Conservation (phyloP, 2,888 invertebrate genomes). For the Augochlorella aurata region DNA sequence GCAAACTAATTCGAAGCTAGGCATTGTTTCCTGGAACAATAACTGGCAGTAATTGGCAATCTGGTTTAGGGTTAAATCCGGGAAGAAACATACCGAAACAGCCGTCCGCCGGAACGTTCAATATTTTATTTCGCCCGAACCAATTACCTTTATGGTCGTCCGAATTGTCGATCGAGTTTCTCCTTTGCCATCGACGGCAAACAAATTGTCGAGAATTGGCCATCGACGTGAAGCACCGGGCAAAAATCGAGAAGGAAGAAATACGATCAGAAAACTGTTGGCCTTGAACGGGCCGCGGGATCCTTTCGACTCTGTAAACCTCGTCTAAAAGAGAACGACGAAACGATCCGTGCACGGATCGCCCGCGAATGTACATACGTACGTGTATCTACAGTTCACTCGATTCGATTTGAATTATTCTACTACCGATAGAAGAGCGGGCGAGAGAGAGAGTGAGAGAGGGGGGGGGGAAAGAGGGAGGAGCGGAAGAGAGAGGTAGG, state of each 20-base stretch:
- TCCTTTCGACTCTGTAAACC: not conserved
- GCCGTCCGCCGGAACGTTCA: too few relatives aligned
- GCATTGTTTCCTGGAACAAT: too few relatives aligned
- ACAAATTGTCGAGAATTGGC: constrained; percentile 10
- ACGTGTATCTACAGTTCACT: constrained; percentile 16
- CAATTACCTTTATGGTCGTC: not conserved
- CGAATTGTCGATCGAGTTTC: not conserved
- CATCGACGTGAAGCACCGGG: not conserved
- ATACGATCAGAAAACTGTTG: constrained; percentile 12
- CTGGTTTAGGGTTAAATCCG: too few relatives aligned
- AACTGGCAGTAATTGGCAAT: too few relatives aligned
- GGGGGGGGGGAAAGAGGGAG: not conserved
- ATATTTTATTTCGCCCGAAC: too few relatives aligned
- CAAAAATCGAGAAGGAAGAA: constrained; percentile 1
- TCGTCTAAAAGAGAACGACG: not conserved
- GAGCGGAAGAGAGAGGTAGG: too few relatives aligned
- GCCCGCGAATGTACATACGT: constrained; percentile 11
- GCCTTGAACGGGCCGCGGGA: not conserved
- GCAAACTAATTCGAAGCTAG: too few relatives aligned
- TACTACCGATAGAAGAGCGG: not conserved
- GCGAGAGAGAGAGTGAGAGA: not conserved
- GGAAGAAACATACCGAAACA: too few relatives aligned
- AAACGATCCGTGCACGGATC: not conserved
- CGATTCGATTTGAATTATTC: constrained; percentile 14
- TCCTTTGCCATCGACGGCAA: not conserved